phyloP scores from a whole-genome alignment of 2,888 invertebrate genomes.

The Dryadula phaetusa region DNA sequence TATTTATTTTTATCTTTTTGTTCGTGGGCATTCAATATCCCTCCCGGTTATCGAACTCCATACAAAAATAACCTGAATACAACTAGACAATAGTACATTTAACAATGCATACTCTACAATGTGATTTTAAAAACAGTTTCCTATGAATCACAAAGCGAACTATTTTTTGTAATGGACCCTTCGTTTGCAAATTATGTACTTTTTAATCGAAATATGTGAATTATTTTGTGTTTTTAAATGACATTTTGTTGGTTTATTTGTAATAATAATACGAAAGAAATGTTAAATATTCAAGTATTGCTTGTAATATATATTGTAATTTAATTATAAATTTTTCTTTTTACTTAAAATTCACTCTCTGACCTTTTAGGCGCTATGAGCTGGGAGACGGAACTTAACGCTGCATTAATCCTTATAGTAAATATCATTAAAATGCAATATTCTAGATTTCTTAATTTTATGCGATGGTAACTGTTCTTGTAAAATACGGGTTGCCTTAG shows the following conservation, averaged over 20 bases:
- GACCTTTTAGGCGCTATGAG: too few species aligned
- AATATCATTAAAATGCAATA: too few species aligned
- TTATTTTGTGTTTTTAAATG: not conserved
- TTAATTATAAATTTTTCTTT: too few species aligned
- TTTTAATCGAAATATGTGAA: not conserved
- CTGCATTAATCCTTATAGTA: too few species aligned
- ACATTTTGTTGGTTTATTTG: not conserved
- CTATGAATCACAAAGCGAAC: conserved; percentile 10
- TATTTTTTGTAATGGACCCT: conserved; percentile 20
- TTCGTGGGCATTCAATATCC: conserved; percentile 32
- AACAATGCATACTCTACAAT: conserved; percentile 38
- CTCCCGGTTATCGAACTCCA: conserved; percentile 33
- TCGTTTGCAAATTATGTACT: conserved; percentile 12
- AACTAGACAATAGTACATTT: conserved; percentile 32
- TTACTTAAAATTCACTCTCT: too few species aligned
- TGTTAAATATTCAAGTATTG: too few species aligned
- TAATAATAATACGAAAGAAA: too few species aligned
- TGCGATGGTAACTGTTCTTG: too few species aligned
- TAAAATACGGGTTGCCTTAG: too few species aligned
- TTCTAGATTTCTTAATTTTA: too few species aligned
- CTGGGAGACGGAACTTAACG: too few species aligned
- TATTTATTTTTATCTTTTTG: conserved; percentile 23
- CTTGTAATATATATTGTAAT: too few species aligned
- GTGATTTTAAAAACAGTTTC: conserved; percentile 32
- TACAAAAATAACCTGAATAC: conserved; percentile 39